Base-by-base conservation (phyloP, 2,888 invertebrate genomes). In the Xestia ashworthii region DNA sequence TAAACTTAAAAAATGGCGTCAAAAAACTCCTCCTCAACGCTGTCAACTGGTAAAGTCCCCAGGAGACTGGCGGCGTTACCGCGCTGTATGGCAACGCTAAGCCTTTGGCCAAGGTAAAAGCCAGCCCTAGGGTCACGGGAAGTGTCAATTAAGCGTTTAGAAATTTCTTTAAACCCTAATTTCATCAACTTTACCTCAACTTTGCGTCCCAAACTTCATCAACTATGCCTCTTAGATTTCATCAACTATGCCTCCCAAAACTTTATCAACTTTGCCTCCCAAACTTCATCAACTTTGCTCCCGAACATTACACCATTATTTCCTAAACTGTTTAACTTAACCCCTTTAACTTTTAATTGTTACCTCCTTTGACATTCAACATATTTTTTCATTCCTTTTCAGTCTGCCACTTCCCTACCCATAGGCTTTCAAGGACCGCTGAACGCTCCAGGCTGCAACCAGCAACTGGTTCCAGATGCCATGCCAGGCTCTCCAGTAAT, bases 401-500 rank as follows among this genome's bases (percentile, higher is more conserved):
- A 92, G 93, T 87, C 88, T 77, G 84, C 84, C 48, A 55, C 77
- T 3, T 32, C 86, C 32, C 44, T 82, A 4, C 90, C 93, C 4
- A 66, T 86, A 6, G 85, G 90, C 48, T 74, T 80, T 6, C 89
- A 84, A 80, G 78, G 84, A 6, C 74, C 85, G 0, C 6, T 82
- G 0, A 82, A 60, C 62, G 58, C 69, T 0, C 46, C 70, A 38
- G 60, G 66, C 0, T 75, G 67, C 50, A 82, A 71, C 64, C 86
- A 75, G 44, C 74, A n/a, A 22, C 71, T 87, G 0, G 22, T 79
- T 0, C 74, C 83, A 32, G 85, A 84, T n/a, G 14, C 88, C 6
- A 83, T 93, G 11, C 92, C 93, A 74, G 90, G 92, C 0, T 88
- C 92, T 0, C 95, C 95, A 0, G 74, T 94, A 0, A 92, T 95